Base-by-base conservation (phyloP, 2,113 vertebrate species). In the Rutilus rutilus region DNA sequence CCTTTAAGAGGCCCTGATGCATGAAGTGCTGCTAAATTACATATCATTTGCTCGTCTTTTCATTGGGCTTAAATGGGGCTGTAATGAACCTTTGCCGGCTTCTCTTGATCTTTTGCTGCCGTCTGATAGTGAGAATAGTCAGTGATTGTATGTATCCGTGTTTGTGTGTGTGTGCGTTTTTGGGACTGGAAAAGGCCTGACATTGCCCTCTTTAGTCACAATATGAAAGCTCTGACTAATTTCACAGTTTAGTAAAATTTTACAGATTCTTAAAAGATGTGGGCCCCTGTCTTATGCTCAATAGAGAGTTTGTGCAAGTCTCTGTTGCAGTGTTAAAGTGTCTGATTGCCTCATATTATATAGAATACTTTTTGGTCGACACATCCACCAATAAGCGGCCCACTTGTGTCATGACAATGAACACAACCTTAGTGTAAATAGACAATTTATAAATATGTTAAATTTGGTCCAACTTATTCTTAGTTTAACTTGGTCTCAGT, bases 11-110 rank as follows among this genome's bases (percentile, higher is more conserved):
- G 75, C 78, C 9, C 62, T 57, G 78, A 79, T 78, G 84, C 62
- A 82, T 88, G 83, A 86, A 84, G 81, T 74, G 81, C 57, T 62
- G 42, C 76, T 81, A 88, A 86, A 89, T 89, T 77, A 86, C 59
- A 81, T 84, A 84, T 84, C 67, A 85, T 86, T 85, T 83, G 60
- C 50, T 71, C 33, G 60, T 76, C 80, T 73, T 42, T 74, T 86
- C 71, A 73, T 74, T 85, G 64, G 76, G 67, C 52, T 67, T 87
- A 65, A 87, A 87, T 85, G 65, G 76, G 52, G 25, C 82, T 75
- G 82, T 81, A 64, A 84, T 84, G 52, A 80, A 87, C 82, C 82
- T 75, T 73, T 85, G 75, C 78, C n/a, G n/a, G 52, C 30, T 2
- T 85, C 85, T 81, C 85, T 82, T 69, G 69, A 85, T 85, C 76